phyloP scores from a whole-genome alignment of 2,888 invertebrate genomes.

The Thecophora atra region DNA sequence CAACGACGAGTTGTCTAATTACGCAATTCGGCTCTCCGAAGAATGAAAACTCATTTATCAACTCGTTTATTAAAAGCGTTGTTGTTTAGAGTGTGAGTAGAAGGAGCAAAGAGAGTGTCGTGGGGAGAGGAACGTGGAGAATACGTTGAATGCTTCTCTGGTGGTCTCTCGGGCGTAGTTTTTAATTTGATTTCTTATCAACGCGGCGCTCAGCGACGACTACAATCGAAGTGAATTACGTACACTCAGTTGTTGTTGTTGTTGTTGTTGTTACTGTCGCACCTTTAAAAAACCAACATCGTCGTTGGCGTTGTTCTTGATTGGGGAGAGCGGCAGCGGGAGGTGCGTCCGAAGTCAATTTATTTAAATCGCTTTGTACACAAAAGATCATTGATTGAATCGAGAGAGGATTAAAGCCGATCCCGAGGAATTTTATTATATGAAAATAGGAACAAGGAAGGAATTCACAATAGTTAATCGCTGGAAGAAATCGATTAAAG shows the following conservation, averaged over 20 bases:
- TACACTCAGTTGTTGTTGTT: background rate
- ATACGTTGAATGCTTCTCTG: background rate
- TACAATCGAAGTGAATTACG: background rate
- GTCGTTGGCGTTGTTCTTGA: no score
- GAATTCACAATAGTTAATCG: no score
- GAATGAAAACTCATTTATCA: background rate
- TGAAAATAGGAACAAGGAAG: no score
- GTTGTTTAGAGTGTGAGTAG: no score
- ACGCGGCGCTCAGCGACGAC: background rate
- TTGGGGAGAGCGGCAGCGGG: background rate
- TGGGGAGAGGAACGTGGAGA: no score
- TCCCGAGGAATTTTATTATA: no score
- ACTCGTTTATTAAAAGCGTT: background rate
- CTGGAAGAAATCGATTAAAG: background rate
- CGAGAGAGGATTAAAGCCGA: background rate
- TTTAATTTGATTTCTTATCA: constrained; percentile 28
- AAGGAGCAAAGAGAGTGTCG: no score
- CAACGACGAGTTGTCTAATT: constrained; percentile 7
- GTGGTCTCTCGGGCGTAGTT: constrained; percentile 5
- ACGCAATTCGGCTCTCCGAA: background rate
- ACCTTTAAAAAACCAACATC: background rate
- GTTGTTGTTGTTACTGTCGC: background rate
- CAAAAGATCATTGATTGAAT: constrained; percentile 3
- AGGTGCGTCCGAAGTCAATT: background rate
- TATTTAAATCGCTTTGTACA: constrained; percentile 6